Evolutionary conservation across 2,113 vertebrate species (phyloP).

Genomic region (Baryphthengus martii): DNA sequence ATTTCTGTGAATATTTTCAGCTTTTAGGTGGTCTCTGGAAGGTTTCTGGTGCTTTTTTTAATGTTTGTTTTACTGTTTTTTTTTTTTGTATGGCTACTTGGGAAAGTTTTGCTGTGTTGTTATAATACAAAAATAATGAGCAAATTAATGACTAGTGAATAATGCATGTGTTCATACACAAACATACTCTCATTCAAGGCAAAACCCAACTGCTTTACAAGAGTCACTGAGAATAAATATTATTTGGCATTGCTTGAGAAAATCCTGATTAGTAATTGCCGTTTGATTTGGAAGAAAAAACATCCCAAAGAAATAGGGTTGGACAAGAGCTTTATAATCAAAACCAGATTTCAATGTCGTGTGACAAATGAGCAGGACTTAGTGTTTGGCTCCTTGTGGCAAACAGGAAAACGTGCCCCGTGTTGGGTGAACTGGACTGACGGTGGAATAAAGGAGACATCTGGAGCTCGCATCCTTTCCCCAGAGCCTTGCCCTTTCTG

Average conservation of each 20-base stretch:
- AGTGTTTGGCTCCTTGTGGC: neutral
- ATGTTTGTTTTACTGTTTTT: neutral
- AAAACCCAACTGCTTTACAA: neutral
- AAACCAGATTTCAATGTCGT: accelerated
- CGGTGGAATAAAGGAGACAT: neutral
- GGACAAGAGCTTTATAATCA: neutral
- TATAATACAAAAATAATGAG: neutral
- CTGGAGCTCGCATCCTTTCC: neutral
- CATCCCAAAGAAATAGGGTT: neutral
- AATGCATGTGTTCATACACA: neutral
- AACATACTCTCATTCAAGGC: neutral
- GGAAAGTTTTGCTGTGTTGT: neutral
- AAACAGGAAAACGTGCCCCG: neutral
- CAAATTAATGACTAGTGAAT: neutral
- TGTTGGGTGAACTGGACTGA: neutral
- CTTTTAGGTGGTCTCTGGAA: neutral
- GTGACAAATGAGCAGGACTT: neutral
- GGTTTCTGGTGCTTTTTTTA: neutral
- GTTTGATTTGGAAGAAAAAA: neutral
- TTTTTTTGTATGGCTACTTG: neutral
- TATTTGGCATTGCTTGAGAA: neutral
- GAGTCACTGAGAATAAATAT: neutral
- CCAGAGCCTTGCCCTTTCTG: neutral
- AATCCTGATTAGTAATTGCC: neutral
- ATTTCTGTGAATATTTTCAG: neutral